phyloP scores from a whole-genome alignment of 2,113 vertebrate species.

The Sakesphorus luctuosus region DNA sequence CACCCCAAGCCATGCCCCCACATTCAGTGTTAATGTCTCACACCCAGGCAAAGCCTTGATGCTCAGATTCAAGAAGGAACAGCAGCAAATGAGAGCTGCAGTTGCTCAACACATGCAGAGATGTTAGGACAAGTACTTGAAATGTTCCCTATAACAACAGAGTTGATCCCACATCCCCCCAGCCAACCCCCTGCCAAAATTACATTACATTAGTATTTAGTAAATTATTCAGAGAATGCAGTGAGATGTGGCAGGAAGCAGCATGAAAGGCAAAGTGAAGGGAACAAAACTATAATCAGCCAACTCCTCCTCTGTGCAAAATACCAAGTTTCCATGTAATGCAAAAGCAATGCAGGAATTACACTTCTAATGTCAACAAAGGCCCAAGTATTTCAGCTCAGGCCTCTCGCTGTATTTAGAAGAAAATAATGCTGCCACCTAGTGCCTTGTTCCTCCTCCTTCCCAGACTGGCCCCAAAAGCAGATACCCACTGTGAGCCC shows the following conservation, averaged over 20 bases:
- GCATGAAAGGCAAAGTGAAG: neutral
- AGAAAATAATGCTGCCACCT: slow-evolving; percentile 63
- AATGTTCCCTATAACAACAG: neutral
- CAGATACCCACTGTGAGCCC: rapidly evolving
- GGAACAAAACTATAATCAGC: neutral
- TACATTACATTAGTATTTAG: neutral
- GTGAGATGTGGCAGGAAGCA: neutral
- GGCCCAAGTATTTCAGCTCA: neutral
- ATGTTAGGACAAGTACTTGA: neutral
- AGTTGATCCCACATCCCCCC: neutral
- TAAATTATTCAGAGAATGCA: neutral
- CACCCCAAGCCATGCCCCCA: neutral
- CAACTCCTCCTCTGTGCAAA: neutral
- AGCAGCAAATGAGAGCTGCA: neutral
- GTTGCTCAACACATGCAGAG: neutral
- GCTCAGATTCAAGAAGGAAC: neutral
- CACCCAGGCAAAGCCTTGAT: neutral
- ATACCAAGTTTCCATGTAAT: neutral
- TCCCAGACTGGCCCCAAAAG: neutral
- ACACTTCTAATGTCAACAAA: neutral
- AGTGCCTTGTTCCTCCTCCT: slow-evolving; percentile 31
- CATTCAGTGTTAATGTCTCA: neutral
- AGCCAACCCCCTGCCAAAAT: neutral
- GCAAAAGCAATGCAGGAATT: neutral
- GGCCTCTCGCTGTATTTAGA: neutral